Evolutionary conservation across 2,888 invertebrate species (phyloP), one percentile per base, ranked within the genome.

Genomic region (Crossocerus cetratus): DNA sequence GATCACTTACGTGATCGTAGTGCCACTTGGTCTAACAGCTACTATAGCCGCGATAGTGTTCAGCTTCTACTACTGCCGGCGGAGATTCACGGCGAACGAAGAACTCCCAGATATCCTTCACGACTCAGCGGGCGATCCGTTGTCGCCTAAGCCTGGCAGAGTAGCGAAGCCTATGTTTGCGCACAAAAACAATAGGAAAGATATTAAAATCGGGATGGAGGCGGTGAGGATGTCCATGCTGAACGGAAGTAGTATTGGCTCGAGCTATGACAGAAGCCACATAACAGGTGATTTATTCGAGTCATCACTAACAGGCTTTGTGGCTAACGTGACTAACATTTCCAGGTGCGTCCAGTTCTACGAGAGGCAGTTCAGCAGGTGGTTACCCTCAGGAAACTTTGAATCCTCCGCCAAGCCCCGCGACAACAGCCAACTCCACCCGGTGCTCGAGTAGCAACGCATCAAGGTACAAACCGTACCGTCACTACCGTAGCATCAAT

Each of bases 391-490:
- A 94, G 67, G 96, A 96, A 86, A 95, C 96, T 0, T 92, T 97
- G 45, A 98, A 98, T 91, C 98, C 98, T 45, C 98, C 98, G 16
- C 97, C 97, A 2, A 95, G 95, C 88, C 98, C 98, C 0, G 97
- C 97, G 14, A 94, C 95, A 0, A 95, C 96, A 0, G 94, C 93
- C 0, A 92, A 92, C 60, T 92, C 92, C 0, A 92, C 92, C 3
- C 84, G 90, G 42, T 90, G 87, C 42, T 87, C 90, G 32, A 92
- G 92, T 74, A 94, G 93, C 86, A 93, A 92, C 81, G 92, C 91
- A 1, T 91, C 92, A 4, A 91, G 94, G 16, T 94, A 95, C 65
- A 93, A 94, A 70, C 94, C 96, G 1, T 95, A 95, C 90, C 92
- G 95, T 23, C 95, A 96, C 90, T 95, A 96, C 89, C 88, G 93